Base-by-base conservation (phyloP, 2,888 invertebrate species). In the Xestobium rufovillosum region DNA sequence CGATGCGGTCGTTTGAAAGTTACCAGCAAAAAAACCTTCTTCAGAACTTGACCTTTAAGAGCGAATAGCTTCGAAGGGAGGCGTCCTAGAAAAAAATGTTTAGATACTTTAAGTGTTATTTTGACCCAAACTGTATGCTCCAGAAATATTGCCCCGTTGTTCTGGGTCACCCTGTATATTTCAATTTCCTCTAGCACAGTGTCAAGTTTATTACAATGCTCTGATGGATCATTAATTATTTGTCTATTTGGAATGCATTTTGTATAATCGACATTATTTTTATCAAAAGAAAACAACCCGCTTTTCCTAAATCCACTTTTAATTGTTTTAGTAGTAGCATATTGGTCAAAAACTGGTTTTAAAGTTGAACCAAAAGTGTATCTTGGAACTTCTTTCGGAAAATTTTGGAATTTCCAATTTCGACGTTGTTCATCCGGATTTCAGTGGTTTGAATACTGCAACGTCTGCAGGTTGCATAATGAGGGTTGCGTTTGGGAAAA, bases 391-490 rank as follows among this genome's bases (percentile, higher is more conserved):
- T 33, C 23, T 11, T 33, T 33, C 4, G 33, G 33, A 11, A 33
- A 33, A 14, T 35, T 35, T 30, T 35, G 29, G 9, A 14, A 3
- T n/a, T 12, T 11, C 38, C 34, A 38, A 23, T 4, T 26, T 25
- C 40, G 27, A 9, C 19, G 25, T 23, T 15, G 15, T 29, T 10
- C 28, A 28, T 16, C 31, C 13, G 27, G 25, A 6, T 17, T 39
- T 39, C 3, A 34, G 17, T n/a, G 34, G 34, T 31, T 38, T 41
- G 19, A 41, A 41, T 26, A 38, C 38, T 9, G 40, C 13, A 3
- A 40, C 32, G 30, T 33, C 34, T 10, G 40, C 40, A 12, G 37
- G 36, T 15, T 40, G 37, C 29, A 37, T 37, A 27, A 40, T 39
- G 19, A 37, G 36, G 3, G 40, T 40, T 4, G 36, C 30, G 30